Evolutionary conservation across 37 sponge, comb jelly and placozoan genomes (phyloP).

Genomic region (Bolinopsis microptera): DNA sequence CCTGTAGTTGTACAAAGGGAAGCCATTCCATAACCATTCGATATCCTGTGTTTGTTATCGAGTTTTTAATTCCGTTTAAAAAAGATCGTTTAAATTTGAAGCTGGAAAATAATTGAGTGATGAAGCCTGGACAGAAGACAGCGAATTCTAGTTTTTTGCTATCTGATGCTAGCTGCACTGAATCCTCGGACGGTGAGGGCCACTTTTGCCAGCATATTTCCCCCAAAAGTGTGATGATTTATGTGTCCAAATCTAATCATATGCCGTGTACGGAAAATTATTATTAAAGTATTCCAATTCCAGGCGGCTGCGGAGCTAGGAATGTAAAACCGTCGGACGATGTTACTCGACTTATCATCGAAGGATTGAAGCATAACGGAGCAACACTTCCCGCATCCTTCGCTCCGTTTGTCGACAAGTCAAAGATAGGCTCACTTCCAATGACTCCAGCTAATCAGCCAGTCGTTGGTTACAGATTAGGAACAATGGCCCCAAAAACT

Average conservation of each 20-base stretch:
- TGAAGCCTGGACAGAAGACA: neutral
- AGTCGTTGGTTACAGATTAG: neutral
- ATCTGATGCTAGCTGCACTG: neutral
- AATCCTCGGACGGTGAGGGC: neutral
- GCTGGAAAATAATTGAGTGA: too few relatives aligned
- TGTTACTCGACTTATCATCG: neutral
- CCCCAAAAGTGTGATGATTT: too few relatives aligned
- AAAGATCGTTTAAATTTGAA: too few relatives aligned
- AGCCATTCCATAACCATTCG: too few relatives aligned
- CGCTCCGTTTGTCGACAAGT: neutral
- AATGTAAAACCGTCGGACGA: neutral
- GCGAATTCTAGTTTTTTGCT: neutral
- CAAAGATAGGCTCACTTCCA: neutral
- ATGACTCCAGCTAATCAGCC: neutral
- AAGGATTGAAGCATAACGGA: conserved; percentile 14
- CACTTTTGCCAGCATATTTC: too few relatives aligned
- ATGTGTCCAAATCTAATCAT: too few relatives aligned
- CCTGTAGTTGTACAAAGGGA: too few relatives aligned
- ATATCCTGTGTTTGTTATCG: too few relatives aligned
- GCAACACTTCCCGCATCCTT: neutral
- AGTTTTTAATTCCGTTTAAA: too few relatives aligned
- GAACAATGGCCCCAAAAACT: neutral
- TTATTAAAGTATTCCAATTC: too few relatives aligned
- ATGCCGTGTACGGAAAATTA: too few relatives aligned
- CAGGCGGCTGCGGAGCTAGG: neutral